phyloP scores from a whole-genome alignment of 23 tunicate species.

The Botrylloides violaceus region DNA sequence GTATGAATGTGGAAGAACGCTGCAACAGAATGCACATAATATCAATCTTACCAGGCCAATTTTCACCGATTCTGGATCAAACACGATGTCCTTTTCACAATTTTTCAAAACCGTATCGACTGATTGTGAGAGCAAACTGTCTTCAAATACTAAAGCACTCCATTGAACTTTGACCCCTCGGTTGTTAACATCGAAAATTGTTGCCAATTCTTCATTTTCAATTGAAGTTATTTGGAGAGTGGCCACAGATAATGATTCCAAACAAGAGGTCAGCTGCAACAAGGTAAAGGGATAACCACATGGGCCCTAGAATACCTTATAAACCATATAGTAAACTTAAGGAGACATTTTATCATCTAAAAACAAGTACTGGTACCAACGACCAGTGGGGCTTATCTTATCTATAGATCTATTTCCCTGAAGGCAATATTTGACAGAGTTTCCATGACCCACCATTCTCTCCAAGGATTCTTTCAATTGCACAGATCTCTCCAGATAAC shows the following conservation, averaged over 20 bases:
- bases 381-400: no score
- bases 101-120: not conserved
- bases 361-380: no score
- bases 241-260: not conserved
- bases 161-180: conserved; percentile 14
- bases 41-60: conserved; percentile 4
- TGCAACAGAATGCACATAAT: not conserved
- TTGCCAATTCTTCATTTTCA: not conserved
- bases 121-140: not conserved
- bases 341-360: no score
- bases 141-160: conserved; percentile 4
- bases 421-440: no score
- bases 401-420: no score
- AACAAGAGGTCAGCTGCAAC: not conserved
- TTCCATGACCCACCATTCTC: not conserved
- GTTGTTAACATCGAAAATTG: not conserved
- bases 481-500: not conserved
- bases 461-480: not conserved
- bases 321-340: no score
- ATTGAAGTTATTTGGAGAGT: not conserved
- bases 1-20: no score
- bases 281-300: no score
- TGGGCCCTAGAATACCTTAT: no score
- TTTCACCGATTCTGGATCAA: conserved; percentile 20
- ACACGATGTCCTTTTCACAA: conserved; percentile 3